phyloP scores from a whole-genome alignment of 2,888 invertebrate genomes.

The Drosophila subquinaria region DNA sequence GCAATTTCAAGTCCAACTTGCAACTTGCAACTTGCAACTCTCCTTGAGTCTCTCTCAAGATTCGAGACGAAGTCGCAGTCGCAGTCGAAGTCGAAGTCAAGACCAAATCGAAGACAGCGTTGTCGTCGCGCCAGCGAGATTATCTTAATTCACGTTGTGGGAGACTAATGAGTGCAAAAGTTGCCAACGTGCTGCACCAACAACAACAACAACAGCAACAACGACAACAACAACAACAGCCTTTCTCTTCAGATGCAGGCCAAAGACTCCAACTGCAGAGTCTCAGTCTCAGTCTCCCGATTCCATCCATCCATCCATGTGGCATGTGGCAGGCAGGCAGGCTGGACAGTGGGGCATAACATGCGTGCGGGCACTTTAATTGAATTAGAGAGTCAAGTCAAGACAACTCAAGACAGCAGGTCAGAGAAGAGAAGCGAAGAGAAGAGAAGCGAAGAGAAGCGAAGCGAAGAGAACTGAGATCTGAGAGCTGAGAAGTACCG shows the following conservation, averaged over 20 bases:
- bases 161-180: slow-evolving; percentile 85
- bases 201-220: not conserved
- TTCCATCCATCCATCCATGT: slow-evolving; percentile 44
- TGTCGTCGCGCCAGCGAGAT: slow-evolving; percentile 73
- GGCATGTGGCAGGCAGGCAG: slow-evolving; percentile 4
- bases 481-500: not conserved
- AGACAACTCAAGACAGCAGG: not conserved
- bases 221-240: slow-evolving; percentile 21
- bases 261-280: not conserved
- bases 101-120: slow-evolving; percentile 30
- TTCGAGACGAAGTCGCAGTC: no score
- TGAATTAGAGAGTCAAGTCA: slow-evolving; percentile 67
- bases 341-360: slow-evolving; percentile 28
- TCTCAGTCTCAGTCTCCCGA: not conserved
- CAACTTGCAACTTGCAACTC: slow-evolving; percentile 9
- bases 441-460: not conserved
- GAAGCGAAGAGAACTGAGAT: not conserved
- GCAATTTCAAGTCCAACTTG: slow-evolving; percentile 28
- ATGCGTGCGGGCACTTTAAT: slow-evolving; percentile 69
- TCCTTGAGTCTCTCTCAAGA: not conserved
- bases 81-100: slow-evolving; percentile 15
- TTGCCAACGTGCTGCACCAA: slow-evolving; percentile 55
- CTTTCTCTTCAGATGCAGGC: slow-evolving; percentile 41
- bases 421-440: no score
- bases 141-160: slow-evolving; percentile 86